Evolutionary conservation across 2,113 vertebrate species (phyloP), one percentile per base, ranked within the genome.

Genomic region (Perccottus glenii): DNA sequence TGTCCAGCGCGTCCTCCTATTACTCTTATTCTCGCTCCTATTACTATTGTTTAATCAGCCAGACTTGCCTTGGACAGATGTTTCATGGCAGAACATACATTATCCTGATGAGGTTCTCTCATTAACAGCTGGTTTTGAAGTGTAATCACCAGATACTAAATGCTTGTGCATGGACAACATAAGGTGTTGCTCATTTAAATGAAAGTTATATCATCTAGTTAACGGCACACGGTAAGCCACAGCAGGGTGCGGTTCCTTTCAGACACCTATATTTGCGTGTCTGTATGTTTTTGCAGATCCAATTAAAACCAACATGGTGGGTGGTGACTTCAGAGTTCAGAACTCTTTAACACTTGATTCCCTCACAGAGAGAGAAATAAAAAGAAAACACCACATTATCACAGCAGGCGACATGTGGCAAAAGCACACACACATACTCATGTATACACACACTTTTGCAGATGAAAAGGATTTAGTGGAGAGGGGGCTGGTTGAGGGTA

Each of bases 331-430:
- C 70, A 73, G 65, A 81, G 85, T 89, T 88, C 83, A 86, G 60
- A 82, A 84, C 67, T 86, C 72, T 88, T 88, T 87, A 89, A 88
- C 81, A 86, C 77, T 71, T 64, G 74, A 83, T 85, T 89, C 72
- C 67, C 56, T 81, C 79, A 77, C 68, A 81, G 75, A 78, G 64
- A 67, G 62, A 79, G 73, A 85, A 87, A 84, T 85, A 66, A 88
- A 85, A 87, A 72, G 79, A 83, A 85, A 89, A 85, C 78, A 84
- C 53, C 59, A 67, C 72, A 90, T 91, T 86, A 88, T 88, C 85
- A 75, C 88, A 90, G 87, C 83, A 80, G 88, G 85, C 57, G 73
- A 73, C 77, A 56, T 82, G 72, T 71, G 68, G 56, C 65, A 64
- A 66, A 66, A 27, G 62, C 46, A 73, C 60, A 66, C 67, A 59